A percentile compares a stretch with the other conserved stretches of the same genome.
phyloP scores from a whole-genome alignment of 64 coral and sea anemone species.

The Trachythela sp. region DNA sequence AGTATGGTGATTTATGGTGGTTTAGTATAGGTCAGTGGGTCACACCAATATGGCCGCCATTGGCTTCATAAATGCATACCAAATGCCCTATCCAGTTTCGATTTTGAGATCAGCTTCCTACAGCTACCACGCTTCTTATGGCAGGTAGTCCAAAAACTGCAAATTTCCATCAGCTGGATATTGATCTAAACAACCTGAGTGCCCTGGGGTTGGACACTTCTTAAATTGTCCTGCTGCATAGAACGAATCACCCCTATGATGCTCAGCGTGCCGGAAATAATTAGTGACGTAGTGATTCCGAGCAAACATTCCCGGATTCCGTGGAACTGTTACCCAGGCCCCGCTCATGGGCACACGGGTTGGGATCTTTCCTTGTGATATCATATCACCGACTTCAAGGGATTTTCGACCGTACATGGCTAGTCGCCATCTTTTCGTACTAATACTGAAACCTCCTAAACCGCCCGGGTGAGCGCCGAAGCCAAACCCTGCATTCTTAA shows the following conservation, averaged over 20 bases:
- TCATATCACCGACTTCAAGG: not conserved
- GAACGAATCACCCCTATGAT: not conserved
- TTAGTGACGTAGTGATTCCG: not conserved
- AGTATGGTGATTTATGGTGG: too few relatives aligned
- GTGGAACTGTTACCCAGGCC: constrained; percentile 5
- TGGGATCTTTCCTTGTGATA: not conserved
- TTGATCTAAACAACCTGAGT: not conserved
- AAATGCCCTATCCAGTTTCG: too few relatives aligned
- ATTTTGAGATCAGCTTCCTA: too few relatives aligned
- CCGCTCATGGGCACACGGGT: not conserved
- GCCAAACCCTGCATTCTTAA: not conserved
- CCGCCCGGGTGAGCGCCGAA: not conserved
- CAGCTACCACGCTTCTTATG: not conserved
- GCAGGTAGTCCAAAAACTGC: not conserved
- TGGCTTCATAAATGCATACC: too few relatives aligned
- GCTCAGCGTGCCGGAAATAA: not conserved
- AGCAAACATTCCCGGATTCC: not conserved
- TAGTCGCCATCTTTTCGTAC: not conserved
- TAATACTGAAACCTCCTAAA: not conserved
- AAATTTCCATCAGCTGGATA: not conserved
- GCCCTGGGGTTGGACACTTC: not conserved
- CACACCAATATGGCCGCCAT: too few relatives aligned
- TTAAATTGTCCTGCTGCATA: not conserved
- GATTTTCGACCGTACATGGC: not conserved
- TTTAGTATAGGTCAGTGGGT: too few relatives aligned